These are phyloP conservation scores for Atopsyche davidsoni DNA, from an alignment of 1,140 invertebrate species.

Conservation along the genomic window DNA sequence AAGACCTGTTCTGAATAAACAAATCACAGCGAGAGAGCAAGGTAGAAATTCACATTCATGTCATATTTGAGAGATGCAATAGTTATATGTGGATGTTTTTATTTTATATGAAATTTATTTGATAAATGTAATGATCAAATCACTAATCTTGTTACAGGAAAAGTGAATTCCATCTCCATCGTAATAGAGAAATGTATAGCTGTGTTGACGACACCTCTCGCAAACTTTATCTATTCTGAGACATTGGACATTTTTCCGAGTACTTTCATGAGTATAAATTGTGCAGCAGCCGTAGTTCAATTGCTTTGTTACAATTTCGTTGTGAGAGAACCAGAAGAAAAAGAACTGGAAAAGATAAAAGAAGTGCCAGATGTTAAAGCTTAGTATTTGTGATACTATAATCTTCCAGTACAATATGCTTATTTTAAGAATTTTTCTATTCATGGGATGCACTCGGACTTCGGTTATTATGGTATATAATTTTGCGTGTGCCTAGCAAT, in stretches of 20 bases:
- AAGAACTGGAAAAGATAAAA: too few species aligned
- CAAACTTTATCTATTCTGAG: slow-evolving; percentile 39
- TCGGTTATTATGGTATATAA: too few species aligned
- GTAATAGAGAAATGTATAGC: slow-evolving; percentile 44
- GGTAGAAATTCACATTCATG: slow-evolving; percentile 36
- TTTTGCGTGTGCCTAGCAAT: too few species aligned
- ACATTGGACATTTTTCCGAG: slow-evolving; percentile 39
- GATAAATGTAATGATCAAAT: too few species aligned
- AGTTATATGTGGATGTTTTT: too few species aligned
- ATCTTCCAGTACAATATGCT: too few species aligned
- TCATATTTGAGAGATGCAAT: too few species aligned
- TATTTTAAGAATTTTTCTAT: too few species aligned
- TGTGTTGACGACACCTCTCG: slow-evolving; percentile 39
- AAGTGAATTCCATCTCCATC: slow-evolving; percentile 44
- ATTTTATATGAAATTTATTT: too few species aligned
- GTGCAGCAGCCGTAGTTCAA: slow-evolving; percentile 38
- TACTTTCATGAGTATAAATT: slow-evolving; percentile 40
- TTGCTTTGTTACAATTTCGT: slow-evolving; percentile 34
- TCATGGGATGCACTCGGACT: too few species aligned
- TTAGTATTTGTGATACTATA: too few species aligned
- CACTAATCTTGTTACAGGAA: slow-evolving; percentile 38
- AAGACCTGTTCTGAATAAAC: slow-evolving; percentile 43
- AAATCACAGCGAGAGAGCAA: slow-evolving; percentile 46
- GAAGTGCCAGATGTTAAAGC: too few species aligned
- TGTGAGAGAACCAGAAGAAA: slow-evolving; percentile 20